Evolutionary conservation across 1,140 invertebrate genomes (phyloP).

Genomic region (Hesperophylax magnus): DNA sequence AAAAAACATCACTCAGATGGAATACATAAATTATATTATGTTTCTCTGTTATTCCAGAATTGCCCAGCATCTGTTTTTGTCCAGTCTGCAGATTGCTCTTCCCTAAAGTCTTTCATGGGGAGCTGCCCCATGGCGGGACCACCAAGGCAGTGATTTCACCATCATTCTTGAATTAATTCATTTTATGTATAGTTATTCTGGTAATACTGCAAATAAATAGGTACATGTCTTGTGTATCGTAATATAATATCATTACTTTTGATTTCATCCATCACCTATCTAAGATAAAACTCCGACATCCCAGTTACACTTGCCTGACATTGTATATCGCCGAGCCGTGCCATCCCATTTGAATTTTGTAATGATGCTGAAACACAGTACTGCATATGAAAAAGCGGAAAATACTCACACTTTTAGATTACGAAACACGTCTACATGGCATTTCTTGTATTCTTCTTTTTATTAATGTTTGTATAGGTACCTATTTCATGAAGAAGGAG

Average conservation of each 20-base stretch:
- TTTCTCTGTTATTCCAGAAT: constrained; percentile 39
- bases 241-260: too few species aligned
- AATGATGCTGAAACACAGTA: too few species aligned
- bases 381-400: too few species aligned
- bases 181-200: not conserved
- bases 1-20: not conserved
- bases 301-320: too few species aligned
- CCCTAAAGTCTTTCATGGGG: constrained; percentile 30
- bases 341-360: too few species aligned
- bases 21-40: not conserved
- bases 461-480: too few species aligned
- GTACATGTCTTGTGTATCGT: not conserved
- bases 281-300: not conserved
- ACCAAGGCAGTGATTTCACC: not conserved
- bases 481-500: too few species aligned
- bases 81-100: constrained; percentile 26
- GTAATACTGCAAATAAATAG: not conserved
- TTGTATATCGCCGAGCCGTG: too few species aligned
- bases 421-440: too few species aligned
- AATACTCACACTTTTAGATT: too few species aligned
- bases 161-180: not conserved
- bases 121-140: constrained; percentile 7
- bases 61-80: constrained; percentile 40
- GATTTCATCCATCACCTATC: too few species aligned
- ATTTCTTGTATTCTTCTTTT: too few species aligned